phyloP scores from a whole-genome alignment of 2,888 invertebrate genomes.

The Laspeyria flexula region DNA sequence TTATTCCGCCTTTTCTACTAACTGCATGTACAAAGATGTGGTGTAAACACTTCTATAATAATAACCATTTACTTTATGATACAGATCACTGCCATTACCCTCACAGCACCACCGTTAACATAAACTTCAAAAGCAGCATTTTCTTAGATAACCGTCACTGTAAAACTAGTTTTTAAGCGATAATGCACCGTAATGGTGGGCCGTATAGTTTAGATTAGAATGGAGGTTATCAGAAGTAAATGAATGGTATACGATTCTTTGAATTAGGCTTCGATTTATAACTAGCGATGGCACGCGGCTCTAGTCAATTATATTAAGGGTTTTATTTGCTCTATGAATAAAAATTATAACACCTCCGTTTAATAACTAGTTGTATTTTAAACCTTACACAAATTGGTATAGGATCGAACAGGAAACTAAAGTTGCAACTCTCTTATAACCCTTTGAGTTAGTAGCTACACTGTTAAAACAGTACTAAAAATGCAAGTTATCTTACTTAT shows the following conservation, averaged over 20 bases:
- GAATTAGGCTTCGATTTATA: conserved; percentile 20
- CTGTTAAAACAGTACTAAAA: too few relatives aligned
- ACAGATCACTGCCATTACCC: conserved; percentile 4
- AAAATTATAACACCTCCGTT: too few relatives aligned
- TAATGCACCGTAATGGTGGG: background rate
- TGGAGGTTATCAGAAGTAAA: conserved; percentile 5
- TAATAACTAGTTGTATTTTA: too few relatives aligned
- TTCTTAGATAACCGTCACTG: conserved; percentile 23
- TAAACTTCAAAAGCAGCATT: conserved; percentile 23
- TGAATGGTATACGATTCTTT: conserved; percentile 24
- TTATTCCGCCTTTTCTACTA: too few relatives aligned
- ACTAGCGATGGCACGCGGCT: conserved; percentile 6
- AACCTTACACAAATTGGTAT: too few relatives aligned
- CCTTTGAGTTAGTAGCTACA: too few relatives aligned
- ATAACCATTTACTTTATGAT: background rate
- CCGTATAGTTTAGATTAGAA: conserved; percentile 2
- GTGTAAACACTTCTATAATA: background rate
- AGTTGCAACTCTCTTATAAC: too few relatives aligned
- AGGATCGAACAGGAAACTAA: too few relatives aligned
- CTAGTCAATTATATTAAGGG: background rate
- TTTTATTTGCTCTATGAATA: too few relatives aligned
- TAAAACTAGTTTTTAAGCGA: conserved; percentile 3
- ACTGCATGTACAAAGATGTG: background rate
- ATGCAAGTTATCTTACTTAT: too few relatives aligned
- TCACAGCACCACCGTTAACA: conserved; percentile 14